Conservation (phyloP, 2,113 vertebrate genomes). For the Mellivora capensis region DNA sequence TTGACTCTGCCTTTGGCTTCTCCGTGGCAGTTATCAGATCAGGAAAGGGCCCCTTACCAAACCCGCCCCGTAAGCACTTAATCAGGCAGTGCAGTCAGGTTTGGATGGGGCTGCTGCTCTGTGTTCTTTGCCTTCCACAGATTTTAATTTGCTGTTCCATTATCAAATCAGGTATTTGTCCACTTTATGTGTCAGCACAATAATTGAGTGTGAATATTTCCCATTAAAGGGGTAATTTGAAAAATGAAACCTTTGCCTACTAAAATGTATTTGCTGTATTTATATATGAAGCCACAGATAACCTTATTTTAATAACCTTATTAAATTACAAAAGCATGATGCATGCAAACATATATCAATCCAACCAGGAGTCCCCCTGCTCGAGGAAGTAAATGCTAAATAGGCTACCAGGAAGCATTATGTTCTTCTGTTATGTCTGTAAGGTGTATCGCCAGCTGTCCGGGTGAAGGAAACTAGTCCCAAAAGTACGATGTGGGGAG, state of each 20-base stretch:
- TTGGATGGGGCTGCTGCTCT: slow-evolving; percentile 53
- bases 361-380: background rate
- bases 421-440: fast-evolving
- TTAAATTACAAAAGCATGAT: background rate
- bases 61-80: slow-evolving; percentile 87
- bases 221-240: slow-evolving; percentile 51
- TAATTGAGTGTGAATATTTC: slow-evolving; percentile 66
- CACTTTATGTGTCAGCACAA: slow-evolving; percentile 71
- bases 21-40: slow-evolving; percentile 96
- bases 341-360: background rate
- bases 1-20: slow-evolving; percentile 96
- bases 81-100: slow-evolving; percentile 74
- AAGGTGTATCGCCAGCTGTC: background rate
- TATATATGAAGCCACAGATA: background rate
- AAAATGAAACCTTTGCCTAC: slow-evolving; percentile 30
- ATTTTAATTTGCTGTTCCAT: slow-evolving; percentile 82
- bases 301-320: slow-evolving; percentile 35
- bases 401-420: background rate
- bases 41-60: slow-evolving; percentile 88
- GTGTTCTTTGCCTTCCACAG: slow-evolving; percentile 62
- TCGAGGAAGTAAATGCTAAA: background rate
- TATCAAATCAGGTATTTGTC: slow-evolving; percentile 67
- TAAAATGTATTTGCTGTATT: background rate
- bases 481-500: background rate
- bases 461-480: background rate